Percentiles rank a stretch among this genome's conserved stretches.
These are phyloP conservation scores for Drosophila asahinai DNA, from an alignment of 1,140 invertebrate genomes.

Conservation along the genomic window DNA sequence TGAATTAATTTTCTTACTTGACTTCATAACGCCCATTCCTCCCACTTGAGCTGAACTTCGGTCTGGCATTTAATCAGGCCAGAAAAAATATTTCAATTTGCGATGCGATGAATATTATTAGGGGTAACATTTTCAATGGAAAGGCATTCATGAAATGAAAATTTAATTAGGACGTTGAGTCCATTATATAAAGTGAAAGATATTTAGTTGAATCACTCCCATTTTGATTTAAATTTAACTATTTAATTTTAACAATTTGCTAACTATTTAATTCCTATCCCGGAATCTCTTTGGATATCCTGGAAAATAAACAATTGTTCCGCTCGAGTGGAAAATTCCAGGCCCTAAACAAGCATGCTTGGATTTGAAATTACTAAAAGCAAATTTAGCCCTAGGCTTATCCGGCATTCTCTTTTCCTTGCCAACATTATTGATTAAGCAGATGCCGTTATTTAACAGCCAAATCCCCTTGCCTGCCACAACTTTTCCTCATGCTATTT, in stretches of 20 bases:
- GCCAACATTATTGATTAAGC: conserved; percentile 30
- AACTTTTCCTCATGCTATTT: conserved; percentile 4
- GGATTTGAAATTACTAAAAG: conserved; percentile 6
- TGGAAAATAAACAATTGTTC: neutral
- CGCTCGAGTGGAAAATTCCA: neutral
- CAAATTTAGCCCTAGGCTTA: conserved; percentile 20
- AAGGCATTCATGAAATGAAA: too few relatives aligned
- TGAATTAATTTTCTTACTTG: conserved; percentile 41
- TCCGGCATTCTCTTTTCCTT: conserved; percentile 16
- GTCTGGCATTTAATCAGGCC: neutral
- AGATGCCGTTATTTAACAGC: conserved; percentile 24
- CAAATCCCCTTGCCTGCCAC: conserved; percentile 15
- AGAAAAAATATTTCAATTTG: conserved; percentile 3
- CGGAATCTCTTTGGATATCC: neutral
- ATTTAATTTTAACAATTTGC: neutral
- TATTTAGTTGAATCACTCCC: too few relatives aligned
- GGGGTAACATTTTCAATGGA: neutral
- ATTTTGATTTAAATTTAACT: too few relatives aligned
- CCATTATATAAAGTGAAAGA: too few relatives aligned
- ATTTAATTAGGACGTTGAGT: too few relatives aligned
- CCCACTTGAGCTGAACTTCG: neutral
- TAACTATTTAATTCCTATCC: too few relatives aligned
- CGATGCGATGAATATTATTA: neutral
- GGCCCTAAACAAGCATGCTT: neutral
- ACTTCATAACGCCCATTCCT: conserved; percentile 9